Conservation (phyloP, 2,113 vertebrate genomes). For the Lynx canadensis region DNA sequence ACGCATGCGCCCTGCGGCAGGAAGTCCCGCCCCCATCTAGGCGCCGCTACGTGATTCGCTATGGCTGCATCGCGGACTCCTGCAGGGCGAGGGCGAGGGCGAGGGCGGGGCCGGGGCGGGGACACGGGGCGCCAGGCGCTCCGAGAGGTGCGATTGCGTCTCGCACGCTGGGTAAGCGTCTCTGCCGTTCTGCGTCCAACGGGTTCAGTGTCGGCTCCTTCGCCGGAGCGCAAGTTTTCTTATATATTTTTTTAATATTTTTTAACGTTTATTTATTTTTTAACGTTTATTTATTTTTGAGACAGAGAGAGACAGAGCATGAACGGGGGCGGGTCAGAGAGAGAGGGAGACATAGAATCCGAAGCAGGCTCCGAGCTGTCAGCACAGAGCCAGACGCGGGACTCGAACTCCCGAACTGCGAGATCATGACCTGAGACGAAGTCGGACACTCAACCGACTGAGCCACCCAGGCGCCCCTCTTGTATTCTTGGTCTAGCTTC, state of each 20-base stretch:
- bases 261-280: too few species aligned
- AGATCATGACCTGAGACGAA: too few species aligned
- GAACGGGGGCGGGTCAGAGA: too few species aligned
- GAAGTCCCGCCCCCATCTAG: conserved; percentile 61
- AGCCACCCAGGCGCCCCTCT: not conserved
- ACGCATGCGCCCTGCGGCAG: not conserved
- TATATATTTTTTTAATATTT: not conserved
- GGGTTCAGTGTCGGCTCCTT: accelerated
- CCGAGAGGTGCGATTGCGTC: too few species aligned
- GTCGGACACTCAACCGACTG: too few species aligned
- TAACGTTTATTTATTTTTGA: too few species aligned
- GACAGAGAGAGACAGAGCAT: too few species aligned
- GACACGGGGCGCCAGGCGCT: accelerated
- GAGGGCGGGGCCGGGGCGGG: accelerated
- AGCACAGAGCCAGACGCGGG: too few species aligned
- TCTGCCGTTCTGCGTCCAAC: accelerated
- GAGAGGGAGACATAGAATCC: too few species aligned
- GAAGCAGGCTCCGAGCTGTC: too few species aligned
- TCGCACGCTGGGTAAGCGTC: too few species aligned
- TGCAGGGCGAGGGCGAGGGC: accelerated
- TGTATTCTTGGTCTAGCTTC: not conserved
- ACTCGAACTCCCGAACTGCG: too few species aligned
- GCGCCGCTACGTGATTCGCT: not conserved
- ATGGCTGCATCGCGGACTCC: accelerated
- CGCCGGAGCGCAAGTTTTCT: accelerated